These are phyloP conservation scores for Leucosticte australis DNA, from an alignment of 2,113 vertebrate genomes.

Conservation along the genomic window DNA sequence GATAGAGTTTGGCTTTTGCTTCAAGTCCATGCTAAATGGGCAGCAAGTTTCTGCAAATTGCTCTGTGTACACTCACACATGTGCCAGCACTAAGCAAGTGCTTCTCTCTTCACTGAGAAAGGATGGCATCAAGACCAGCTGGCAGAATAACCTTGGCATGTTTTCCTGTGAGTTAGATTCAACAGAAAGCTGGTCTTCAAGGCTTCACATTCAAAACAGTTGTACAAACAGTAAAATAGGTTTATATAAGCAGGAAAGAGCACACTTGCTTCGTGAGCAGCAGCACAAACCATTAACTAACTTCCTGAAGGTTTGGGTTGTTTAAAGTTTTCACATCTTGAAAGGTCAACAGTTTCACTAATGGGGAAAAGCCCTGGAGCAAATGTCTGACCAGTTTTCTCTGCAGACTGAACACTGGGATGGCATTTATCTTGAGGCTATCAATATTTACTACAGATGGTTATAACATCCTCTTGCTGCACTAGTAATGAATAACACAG, in stretches of 20 bases:
- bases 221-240: background rate
- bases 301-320: background rate
- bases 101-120: background rate
- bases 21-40: background rate
- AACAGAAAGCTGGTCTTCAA: background rate
- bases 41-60: background rate
- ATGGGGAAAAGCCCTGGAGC: background rate
- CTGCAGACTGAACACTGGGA: background rate
- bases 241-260: background rate
- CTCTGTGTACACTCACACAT: background rate
- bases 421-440: constrained; percentile 5
- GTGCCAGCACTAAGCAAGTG: background rate
- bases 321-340: background rate
- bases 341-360: constrained; percentile 26
- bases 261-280: background rate
- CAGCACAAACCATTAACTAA: background rate
- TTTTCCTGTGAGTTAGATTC: background rate
- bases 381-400: background rate
- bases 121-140: background rate
- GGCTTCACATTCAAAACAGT: background rate
- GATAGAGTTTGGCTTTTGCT: background rate
- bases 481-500: background rate
- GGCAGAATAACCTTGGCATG: background rate
- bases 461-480: background rate
- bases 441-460: background rate